phyloP scores from a whole-genome alignment of 2,113 vertebrate species.

The Oreotrochilus melanogaster region DNA sequence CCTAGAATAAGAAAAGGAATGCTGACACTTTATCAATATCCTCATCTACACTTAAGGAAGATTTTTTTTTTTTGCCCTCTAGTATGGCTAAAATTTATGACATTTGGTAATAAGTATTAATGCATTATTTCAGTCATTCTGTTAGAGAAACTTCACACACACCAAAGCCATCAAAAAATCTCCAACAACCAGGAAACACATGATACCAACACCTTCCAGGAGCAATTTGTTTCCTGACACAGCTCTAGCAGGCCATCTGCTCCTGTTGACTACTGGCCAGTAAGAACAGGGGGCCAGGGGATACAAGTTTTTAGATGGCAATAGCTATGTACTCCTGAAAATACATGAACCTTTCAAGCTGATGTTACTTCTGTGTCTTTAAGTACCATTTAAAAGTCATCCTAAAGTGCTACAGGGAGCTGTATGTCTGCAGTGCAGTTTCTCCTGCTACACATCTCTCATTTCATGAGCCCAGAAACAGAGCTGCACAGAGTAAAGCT shows the following conservation, averaged over 20 bases:
- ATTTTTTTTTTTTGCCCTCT: not conserved
- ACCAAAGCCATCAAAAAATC: not conserved
- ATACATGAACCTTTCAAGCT: not conserved
- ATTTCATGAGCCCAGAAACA: not conserved
- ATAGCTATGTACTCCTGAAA: not conserved
- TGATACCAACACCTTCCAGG: not conserved
- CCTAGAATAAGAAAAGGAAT: not conserved
- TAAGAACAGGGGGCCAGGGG: not conserved
- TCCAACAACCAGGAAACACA: not conserved
- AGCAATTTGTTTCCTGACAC: not conserved
- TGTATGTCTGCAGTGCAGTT: not conserved
- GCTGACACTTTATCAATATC: not conserved
- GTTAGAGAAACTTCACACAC: not conserved
- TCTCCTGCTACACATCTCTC: not conserved
- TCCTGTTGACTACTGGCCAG: not conserved
- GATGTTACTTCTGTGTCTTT: not conserved
- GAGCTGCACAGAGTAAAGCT: not conserved
- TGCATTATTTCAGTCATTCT: not conserved
- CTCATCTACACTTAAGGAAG: not conserved
- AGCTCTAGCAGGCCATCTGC: not conserved
- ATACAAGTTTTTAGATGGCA: not conserved
- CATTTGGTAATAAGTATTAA: not conserved
- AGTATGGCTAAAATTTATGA: not conserved
- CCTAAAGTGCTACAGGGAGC: not conserved
- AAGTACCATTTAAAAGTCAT: not conserved